These are phyloP conservation scores for Drosophila meridiana DNA, from an alignment of 2,888 invertebrate species.

Conservation along the genomic window DNA sequence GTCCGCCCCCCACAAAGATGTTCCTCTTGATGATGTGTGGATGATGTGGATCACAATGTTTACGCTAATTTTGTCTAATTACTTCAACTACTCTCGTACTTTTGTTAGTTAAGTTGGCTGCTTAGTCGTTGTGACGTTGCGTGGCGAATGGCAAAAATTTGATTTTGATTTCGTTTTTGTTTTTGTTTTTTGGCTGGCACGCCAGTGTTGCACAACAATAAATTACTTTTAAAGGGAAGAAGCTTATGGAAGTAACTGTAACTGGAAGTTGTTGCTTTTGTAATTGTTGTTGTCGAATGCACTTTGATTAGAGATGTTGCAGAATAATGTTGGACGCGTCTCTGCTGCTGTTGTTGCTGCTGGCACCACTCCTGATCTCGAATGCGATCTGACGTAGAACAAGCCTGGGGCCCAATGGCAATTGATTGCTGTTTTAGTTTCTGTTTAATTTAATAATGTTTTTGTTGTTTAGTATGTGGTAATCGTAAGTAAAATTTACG, in stretches of 20 bases:
- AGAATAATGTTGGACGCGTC: constrained; percentile 11
- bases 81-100: constrained; percentile 12
- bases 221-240: constrained; percentile 35
- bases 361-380: constrained; percentile 28
- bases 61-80: constrained; percentile 20
- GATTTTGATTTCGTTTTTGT: constrained; percentile 13
- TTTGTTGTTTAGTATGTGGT: constrained; percentile 70
- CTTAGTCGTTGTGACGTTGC: constrained; percentile 40
- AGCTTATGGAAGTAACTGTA: constrained; percentile 47
- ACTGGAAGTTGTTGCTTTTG: constrained; percentile 46
- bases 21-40: constrained; percentile 31
- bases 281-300: not conserved
- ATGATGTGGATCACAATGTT: constrained; percentile 19
- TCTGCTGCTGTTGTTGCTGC: not conserved
- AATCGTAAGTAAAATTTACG: constrained; percentile 68
- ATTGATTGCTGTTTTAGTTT: constrained; percentile 40
- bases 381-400: constrained; percentile 17
- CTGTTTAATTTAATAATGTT: constrained; percentile 64
- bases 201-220: constrained; percentile 40
- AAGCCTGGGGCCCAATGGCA: constrained; percentile 37
- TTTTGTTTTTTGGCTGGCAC: constrained; percentile 14
- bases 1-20: constrained; percentile 53
- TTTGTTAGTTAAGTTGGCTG: constrained; percentile 40
- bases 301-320: constrained; percentile 18
- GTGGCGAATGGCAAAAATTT: constrained; percentile 48